A percentile compares a stretch with the other conserved stretches of the same genome.
Evolutionary conservation across 2,888 invertebrate species (phyloP).

Genomic region (Julus scanicus): DNA sequence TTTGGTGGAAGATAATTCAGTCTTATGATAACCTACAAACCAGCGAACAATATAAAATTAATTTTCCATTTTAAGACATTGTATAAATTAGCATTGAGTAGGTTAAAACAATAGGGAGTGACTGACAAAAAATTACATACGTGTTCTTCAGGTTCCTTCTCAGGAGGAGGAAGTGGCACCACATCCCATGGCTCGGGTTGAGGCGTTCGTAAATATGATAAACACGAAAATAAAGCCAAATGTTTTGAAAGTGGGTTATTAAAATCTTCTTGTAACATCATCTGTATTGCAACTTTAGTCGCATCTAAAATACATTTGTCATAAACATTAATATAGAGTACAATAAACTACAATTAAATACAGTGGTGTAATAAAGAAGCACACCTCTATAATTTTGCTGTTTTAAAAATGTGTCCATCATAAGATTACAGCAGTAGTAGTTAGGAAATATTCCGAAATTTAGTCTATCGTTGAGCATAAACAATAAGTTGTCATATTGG

Average conservation of each 20-base stretch:
- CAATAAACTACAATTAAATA: not conserved
- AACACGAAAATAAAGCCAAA: slow-evolving; percentile 80
- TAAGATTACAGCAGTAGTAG: slow-evolving; percentile 78
- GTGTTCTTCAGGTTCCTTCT: slow-evolving; percentile 63
- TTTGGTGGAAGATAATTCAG: slow-evolving; percentile 83
- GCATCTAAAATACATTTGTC: slow-evolving; percentile 69
- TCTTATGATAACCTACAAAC: slow-evolving; percentile 74
- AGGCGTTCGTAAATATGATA: slow-evolving; percentile 72
- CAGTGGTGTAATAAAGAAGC: not conserved
- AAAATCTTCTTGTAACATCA: slow-evolving; percentile 91
- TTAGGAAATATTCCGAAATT: slow-evolving; percentile 91
- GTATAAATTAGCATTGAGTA: too few species aligned
- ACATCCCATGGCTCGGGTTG: slow-evolving; percentile 60
- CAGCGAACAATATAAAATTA: too few species aligned
- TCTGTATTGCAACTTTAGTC: slow-evolving; percentile 78
- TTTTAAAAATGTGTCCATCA: slow-evolving; percentile 82
- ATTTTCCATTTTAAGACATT: too few species aligned
- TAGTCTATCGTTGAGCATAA: slow-evolving; percentile 82
- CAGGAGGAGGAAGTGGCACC: slow-evolving; percentile 58
- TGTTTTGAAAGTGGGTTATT: slow-evolving; percentile 76
- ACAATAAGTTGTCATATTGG: slow-evolving; percentile 74
- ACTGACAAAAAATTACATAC: slow-evolving; percentile 56
- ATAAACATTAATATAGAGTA: not conserved
- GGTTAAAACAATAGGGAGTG: not conserved
- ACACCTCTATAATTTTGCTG: slow-evolving; percentile 72